phyloP scores from a whole-genome alignment of 2,888 invertebrate genomes.

The Heteromyza rotundicornis region DNA sequence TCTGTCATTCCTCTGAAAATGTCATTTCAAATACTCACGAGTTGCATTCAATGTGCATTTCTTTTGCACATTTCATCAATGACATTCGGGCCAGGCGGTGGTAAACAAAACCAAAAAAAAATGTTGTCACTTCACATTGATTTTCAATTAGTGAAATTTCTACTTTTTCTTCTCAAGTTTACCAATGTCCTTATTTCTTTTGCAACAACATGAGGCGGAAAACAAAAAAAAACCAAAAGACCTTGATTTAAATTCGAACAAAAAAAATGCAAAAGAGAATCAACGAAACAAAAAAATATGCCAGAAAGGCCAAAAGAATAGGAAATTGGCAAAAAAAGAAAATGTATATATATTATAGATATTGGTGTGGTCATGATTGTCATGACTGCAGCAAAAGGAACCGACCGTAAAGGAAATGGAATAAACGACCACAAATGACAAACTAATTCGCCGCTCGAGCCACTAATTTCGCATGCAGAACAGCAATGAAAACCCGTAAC shows the following conservation, averaged over 20 bases:
- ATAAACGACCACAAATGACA: not conserved
- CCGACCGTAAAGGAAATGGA: not conserved
- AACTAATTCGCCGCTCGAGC: not conserved
- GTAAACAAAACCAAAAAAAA: no score
- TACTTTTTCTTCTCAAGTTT: not conserved
- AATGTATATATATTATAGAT: not conserved
- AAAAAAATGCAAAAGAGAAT: not conserved
- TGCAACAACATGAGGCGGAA: no score
- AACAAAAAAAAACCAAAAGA: not conserved
- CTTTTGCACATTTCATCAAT: no score
- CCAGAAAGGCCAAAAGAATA: not conserved
- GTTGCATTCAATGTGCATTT: no score
- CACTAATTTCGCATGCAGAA: not conserved
- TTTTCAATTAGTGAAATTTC: constrained; percentile 3
- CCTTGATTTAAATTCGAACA: not conserved
- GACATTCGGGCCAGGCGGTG: no score
- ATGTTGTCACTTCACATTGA: not conserved
- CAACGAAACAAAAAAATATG: not conserved
- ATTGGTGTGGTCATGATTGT: no score
- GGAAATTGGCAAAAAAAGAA: not conserved
- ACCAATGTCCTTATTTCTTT: not conserved
- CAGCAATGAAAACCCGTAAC: not conserved
- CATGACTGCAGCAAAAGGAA: no score
- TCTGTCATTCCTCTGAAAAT: no score
- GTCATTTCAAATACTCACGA: no score